Percentiles rank a stretch among this genome's conserved stretches.
These are phyloP conservation scores for Actinopyga echinites DNA, from an alignment of 53 echinoderm and acorn worm genomes.

Conservation along the genomic window DNA sequence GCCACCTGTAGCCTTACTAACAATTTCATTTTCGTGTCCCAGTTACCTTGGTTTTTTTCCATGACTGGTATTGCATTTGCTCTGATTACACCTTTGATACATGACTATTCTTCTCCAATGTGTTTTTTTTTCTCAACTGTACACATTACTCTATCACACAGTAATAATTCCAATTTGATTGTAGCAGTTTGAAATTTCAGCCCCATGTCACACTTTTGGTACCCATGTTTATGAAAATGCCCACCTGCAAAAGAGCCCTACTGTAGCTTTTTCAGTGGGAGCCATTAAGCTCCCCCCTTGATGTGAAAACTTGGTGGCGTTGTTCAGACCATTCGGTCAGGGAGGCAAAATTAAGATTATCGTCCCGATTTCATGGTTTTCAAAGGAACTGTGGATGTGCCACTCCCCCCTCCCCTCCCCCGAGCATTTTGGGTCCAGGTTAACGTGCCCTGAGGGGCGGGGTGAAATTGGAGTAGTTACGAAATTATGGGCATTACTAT, in stretches of 20 bases:
- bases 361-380: too few relatives aligned
- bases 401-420: too few relatives aligned
- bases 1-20: constrained; percentile 14
- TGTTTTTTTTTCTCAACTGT: constrained; percentile 14
- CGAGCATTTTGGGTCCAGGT: too few relatives aligned
- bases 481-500: too few relatives aligned
- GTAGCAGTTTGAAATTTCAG: constrained; percentile 8
- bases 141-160: constrained; percentile 10
- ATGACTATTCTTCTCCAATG: constrained; percentile 13
- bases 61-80: background rate
- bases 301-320: too few relatives aligned
- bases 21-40: constrained; percentile 2
- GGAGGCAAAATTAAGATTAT: too few relatives aligned
- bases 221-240: constrained; percentile 11
- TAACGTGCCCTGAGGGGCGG: too few relatives aligned
- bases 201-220: background rate
- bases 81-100: constrained; percentile 20
- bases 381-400: too few relatives aligned
- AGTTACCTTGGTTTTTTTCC: constrained; percentile 9
- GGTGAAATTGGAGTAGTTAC: too few relatives aligned
- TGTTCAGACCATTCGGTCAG: too few relatives aligned
- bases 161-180: constrained; percentile 18
- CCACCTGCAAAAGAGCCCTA: background rate
- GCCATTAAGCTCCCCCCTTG: too few relatives aligned
- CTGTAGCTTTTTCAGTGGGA: too few relatives aligned